phyloP scores from a whole-genome alignment of 2,113 vertebrate species.

The Regulus satrapa region DNA sequence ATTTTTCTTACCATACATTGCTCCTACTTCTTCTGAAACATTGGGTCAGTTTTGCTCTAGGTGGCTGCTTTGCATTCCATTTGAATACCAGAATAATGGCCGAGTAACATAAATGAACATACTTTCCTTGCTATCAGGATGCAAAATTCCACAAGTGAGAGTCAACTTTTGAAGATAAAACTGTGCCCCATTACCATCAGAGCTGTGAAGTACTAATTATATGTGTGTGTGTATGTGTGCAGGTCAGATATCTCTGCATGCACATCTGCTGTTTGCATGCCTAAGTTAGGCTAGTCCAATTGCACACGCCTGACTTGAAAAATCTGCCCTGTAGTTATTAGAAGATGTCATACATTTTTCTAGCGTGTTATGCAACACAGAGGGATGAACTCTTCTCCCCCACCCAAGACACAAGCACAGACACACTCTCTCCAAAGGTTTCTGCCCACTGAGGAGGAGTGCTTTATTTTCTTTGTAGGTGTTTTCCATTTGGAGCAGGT shows the following conservation, averaged over 20 bases:
- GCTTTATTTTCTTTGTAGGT: background rate
- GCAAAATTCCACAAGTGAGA: background rate
- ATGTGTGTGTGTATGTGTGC: background rate
- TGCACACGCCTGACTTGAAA: constrained; percentile 19
- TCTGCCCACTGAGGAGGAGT: background rate
- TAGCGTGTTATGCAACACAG: rapidly evolving
- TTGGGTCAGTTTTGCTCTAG: background rate
- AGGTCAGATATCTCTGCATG: background rate
- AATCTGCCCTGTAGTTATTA: constrained; percentile 9
- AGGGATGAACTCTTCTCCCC: background rate
- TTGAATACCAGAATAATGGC: background rate
- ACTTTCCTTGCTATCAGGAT: background rate
- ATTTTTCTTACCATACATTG: background rate
- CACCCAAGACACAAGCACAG: background rate
- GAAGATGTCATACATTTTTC: background rate
- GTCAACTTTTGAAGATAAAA: background rate
- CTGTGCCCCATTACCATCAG: background rate
- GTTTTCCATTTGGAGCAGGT: background rate
- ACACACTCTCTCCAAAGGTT: background rate
- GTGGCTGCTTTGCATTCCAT: background rate
- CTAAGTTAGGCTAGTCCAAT: background rate
- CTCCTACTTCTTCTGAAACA: background rate
- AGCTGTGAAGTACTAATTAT: background rate
- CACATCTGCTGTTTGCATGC: constrained; percentile 17
- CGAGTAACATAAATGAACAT: background rate